A percentile compares a stretch with the other conserved stretches of the same genome.
These are phyloP conservation scores for Syndactyla subalaris DNA, from an alignment of 2,797 vertebrate species.

Conservation along the genomic window DNA sequence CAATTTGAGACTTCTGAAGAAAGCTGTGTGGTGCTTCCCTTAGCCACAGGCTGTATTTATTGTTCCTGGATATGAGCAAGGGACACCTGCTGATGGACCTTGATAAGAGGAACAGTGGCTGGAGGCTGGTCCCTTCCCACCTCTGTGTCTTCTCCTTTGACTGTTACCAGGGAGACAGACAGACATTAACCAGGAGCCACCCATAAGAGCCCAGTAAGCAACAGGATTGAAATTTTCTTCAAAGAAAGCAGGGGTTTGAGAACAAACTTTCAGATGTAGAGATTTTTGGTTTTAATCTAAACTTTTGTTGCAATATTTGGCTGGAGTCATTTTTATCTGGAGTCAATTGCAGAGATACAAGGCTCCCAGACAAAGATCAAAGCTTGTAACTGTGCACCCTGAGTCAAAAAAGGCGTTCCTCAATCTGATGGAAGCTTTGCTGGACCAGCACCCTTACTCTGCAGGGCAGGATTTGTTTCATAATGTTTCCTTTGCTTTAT, in stretches of 20 bases:
- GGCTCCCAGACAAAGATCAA: constrained; percentile 9
- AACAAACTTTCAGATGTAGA: background rate
- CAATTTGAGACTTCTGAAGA: constrained; percentile 5
- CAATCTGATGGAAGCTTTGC: background rate
- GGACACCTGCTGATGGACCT: constrained; percentile 44
- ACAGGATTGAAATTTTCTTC: constrained; percentile 23
- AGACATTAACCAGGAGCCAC: constrained; percentile 63
- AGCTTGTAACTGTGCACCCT: background rate
- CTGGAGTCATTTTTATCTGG: background rate
- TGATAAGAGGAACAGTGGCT: constrained; percentile 26
- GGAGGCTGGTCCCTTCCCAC: background rate
- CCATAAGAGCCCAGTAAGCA: background rate
- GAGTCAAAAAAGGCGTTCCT: background rate
- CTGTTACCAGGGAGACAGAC: constrained; percentile 49
- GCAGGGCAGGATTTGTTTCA: background rate
- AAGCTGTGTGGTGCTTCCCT: background rate
- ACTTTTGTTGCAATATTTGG: background rate
- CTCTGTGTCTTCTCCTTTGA: constrained; percentile 15
- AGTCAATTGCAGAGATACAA: background rate
- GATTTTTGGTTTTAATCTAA: constrained; percentile 21
- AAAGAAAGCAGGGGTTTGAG: constrained; percentile 15
- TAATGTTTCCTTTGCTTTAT: background rate
- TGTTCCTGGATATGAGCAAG: constrained; percentile 24
- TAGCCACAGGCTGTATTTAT: constrained; percentile 10
- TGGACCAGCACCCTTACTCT: background rate